phyloP scores from a whole-genome alignment of 1,140 invertebrate genomes.

The Sinella curviseta region DNA sequence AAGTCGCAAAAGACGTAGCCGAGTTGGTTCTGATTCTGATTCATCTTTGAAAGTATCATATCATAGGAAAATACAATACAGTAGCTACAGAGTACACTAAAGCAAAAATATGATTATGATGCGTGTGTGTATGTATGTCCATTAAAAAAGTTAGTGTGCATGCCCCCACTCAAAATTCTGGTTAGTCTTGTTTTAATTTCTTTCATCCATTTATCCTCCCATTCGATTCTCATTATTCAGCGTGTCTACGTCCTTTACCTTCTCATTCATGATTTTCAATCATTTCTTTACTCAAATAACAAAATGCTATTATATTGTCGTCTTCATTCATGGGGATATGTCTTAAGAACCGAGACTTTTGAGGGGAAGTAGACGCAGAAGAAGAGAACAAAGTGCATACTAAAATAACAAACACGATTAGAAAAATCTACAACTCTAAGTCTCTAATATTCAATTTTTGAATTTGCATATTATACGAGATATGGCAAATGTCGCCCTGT shows the following conservation, averaged over 20 bases:
- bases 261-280: not conserved
- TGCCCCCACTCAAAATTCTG: not conserved
- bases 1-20: no score
- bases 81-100: not conserved
- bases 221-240: not conserved
- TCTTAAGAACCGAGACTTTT: no score
- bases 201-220: not conserved
- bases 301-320: not conserved
- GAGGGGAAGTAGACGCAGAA: no score
- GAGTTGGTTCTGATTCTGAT: no score
- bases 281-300: not conserved
- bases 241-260: not conserved
- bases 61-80: not conserved
- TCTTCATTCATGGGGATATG: no score
- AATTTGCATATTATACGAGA: not conserved
- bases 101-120: not conserved
- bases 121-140: not conserved
- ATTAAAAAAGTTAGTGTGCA: not conserved
- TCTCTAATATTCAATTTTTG: not conserved
- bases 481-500: not conserved
- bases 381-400: no score
- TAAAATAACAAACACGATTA: no score
- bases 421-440: not conserved
- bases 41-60: no score
- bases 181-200: constrained; percentile 21